Evolutionary conservation across 2,113 vertebrate species (phyloP).

Genomic region (Rhinolophus sinicus): DNA sequence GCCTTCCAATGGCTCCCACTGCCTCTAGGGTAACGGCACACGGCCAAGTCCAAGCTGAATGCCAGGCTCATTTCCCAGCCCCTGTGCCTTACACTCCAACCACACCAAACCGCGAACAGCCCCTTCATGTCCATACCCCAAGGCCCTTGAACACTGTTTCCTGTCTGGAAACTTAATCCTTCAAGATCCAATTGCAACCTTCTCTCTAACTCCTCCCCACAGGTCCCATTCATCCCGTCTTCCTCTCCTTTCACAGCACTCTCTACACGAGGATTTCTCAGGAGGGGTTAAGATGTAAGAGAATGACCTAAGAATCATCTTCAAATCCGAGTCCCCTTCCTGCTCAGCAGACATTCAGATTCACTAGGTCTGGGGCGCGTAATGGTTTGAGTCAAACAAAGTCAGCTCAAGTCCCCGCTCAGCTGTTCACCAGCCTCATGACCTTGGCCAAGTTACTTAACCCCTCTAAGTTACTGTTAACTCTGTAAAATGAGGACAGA

Average conservation of each 20-base stretch:
- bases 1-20: background rate
- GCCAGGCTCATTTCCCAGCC: background rate
- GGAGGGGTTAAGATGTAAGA: background rate
- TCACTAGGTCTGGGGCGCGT: background rate
- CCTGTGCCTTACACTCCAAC: background rate
- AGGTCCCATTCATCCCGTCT: background rate
- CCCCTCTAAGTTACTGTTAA: background rate
- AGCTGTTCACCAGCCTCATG: background rate
- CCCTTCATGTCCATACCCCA: background rate
- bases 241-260: background rate
- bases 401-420: background rate
- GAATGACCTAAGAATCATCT: background rate
- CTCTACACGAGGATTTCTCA: background rate
- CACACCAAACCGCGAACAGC: background rate
- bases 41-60: background rate
- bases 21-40: background rate
- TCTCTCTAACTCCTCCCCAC: background rate
- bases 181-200: background rate
- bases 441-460: background rate
- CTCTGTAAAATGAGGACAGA: background rate
- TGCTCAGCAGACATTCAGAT: background rate
- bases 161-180: background rate
- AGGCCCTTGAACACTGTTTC: background rate
- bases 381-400: background rate
- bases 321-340: background rate